phyloP scores from a whole-genome alignment of 2,797 vertebrate species.

The Molossus alvarezi region DNA sequence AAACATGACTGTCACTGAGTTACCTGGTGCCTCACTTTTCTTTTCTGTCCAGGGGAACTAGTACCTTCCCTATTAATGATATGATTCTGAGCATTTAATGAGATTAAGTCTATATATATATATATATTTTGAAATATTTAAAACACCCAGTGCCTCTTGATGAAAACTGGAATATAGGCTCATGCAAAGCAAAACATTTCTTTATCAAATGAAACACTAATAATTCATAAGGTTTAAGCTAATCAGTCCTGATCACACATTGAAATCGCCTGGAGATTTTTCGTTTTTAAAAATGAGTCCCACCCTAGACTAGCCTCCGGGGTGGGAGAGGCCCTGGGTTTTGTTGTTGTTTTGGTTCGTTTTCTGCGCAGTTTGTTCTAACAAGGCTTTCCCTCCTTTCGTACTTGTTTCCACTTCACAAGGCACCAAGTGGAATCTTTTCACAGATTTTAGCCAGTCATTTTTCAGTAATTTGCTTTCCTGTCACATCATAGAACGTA shows the following conservation, averaged over 20 bases:
- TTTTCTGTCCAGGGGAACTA: neutral
- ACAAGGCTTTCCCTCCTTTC: neutral
- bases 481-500: constrained; percentile 43
- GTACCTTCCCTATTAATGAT: neutral
- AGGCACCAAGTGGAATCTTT: neutral
- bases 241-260: neutral
- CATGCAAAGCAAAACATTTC: neutral
- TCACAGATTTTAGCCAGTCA: neutral
- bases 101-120: neutral
- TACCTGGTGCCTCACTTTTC: neutral
- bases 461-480: neutral
- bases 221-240: neutral
- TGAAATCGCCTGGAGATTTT: neutral
- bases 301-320: neutral
- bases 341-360: neutral
- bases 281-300: neutral
- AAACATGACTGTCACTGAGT: neutral
- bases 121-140: neutral
- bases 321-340: accelerated
- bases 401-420: constrained; percentile 42
- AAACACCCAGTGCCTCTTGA: neutral
- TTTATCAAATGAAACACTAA: neutral
- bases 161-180: neutral
- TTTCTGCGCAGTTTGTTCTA: neutral
- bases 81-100: neutral